phyloP scores from a whole-genome alignment of 2,888 invertebrate genomes.

The Cyrtodaria siliqua region DNA sequence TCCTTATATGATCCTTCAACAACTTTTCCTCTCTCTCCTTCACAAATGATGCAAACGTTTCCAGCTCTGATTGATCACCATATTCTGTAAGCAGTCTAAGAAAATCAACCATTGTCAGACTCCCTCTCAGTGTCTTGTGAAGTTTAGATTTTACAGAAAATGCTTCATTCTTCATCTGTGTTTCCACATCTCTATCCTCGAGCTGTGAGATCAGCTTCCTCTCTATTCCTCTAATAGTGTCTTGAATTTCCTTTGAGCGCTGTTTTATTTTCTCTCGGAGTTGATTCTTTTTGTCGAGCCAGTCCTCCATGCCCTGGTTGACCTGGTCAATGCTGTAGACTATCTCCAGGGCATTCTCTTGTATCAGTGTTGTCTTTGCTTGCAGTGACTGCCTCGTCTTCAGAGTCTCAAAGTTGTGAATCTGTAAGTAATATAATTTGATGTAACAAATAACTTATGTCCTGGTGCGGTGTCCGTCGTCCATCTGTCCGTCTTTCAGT shows the following conservation, averaged over 20 bases:
- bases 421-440: too few relatives aligned
- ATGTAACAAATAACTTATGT: background rate
- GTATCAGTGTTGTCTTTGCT: constrained; percentile 52
- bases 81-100: constrained; percentile 56
- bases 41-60: constrained; percentile 29
- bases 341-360: constrained; percentile 61
- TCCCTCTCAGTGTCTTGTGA: constrained; percentile 55
- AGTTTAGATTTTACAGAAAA: constrained; percentile 48
- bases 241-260: constrained; percentile 69
- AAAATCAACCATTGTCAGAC: constrained; percentile 59
- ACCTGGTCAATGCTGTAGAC: constrained; percentile 62
- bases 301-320: constrained; percentile 42
- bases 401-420: constrained; percentile 55
- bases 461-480: background rate
- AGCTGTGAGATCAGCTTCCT: constrained; percentile 67
- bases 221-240: constrained; percentile 68
- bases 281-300: constrained; percentile 35
- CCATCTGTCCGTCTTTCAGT: background rate
- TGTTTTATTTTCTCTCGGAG: constrained; percentile 64
- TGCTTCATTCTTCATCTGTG: constrained; percentile 39
- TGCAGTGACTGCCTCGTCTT: constrained; percentile 63
- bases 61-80: constrained; percentile 48
- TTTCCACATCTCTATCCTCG: constrained; percentile 57
- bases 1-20: constrained; percentile 5
- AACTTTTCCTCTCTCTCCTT: constrained; percentile 19